Evolutionary conservation across 92 coral and sea anemone genomes (phyloP).

Genomic region (Pocillopora meandrina): DNA sequence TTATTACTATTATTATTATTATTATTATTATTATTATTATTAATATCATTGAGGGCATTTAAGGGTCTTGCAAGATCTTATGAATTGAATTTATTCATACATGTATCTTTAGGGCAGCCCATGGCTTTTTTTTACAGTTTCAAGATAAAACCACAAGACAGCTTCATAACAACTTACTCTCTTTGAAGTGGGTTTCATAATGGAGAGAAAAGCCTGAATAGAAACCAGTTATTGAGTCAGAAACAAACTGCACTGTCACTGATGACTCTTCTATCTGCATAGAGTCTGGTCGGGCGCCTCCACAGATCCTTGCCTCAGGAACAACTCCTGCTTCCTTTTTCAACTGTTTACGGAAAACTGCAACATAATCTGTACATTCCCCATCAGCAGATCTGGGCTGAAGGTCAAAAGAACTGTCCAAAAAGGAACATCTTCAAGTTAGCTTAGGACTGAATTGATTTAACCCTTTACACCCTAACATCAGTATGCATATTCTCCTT

Average conservation of each 20-base stretch:
- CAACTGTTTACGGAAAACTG: conserved; percentile 42
- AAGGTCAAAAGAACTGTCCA: conserved; percentile 62
- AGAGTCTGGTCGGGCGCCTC: conserved; percentile 42
- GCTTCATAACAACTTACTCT: conserved; percentile 1
- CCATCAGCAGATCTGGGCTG: conserved; percentile 22
- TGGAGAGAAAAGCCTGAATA: conserved; percentile 38
- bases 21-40: too few relatives aligned
- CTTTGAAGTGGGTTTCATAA: conserved; percentile 18
- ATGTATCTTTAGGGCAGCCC: too few relatives aligned
- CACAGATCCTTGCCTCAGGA: conserved; percentile 58
- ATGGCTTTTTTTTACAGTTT: too few relatives aligned
- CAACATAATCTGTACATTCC: conserved; percentile 66
- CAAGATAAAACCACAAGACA: too few relatives aligned
- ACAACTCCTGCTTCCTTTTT: neutral
- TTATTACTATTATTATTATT: too few relatives aligned
- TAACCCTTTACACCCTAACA: neutral
- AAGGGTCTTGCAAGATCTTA: too few relatives aligned
- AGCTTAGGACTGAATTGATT: neutral
- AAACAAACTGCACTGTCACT: conserved; percentile 57
- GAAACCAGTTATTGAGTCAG: conserved; percentile 25
- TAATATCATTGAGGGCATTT: too few relatives aligned
- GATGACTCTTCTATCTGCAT: conserved; percentile 35
- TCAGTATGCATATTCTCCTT: too few relatives aligned
- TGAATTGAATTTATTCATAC: too few relatives aligned
- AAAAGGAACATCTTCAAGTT: neutral